These are phyloP conservation scores for Amphipyra berbera DNA, from an alignment of 2,888 invertebrate species.

Conservation along the genomic window DNA sequence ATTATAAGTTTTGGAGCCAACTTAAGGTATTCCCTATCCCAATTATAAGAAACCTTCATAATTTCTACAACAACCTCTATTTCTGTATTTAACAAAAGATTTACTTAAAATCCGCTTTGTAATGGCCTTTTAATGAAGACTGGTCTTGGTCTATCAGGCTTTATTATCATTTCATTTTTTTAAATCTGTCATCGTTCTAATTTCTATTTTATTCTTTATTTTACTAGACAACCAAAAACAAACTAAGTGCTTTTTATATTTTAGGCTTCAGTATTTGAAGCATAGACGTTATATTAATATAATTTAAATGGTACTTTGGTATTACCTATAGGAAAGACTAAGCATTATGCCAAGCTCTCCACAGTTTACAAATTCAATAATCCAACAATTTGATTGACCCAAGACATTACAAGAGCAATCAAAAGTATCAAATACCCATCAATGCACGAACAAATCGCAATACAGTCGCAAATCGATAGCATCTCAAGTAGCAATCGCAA, in stretches of 20 bases:
- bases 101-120: slow-evolving; percentile 9
- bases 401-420: background rate
- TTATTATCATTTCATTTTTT: slow-evolving; percentile 16
- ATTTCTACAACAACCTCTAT: background rate
- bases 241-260: background rate
- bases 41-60: background rate
- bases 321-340: background rate
- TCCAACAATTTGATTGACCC: background rate
- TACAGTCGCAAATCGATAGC: background rate
- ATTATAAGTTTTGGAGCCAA: background rate
- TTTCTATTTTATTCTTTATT: background rate
- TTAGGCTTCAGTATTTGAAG: background rate
- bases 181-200: background rate
- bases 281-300: no score
- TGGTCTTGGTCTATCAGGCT: slow-evolving; percentile 4
- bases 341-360: background rate
- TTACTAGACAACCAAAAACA: background rate
- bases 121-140: slow-evolving; percentile 13
- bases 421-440: background rate
- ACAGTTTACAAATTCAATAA: background rate
- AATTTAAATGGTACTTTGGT: no score
- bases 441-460: background rate
- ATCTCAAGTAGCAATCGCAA: slow-evolving; percentile 5
- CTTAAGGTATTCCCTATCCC: background rate
- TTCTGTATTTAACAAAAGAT: background rate